Base-by-base conservation (phyloP, 2,113 vertebrate species). In the Macquaria ambigua region DNA sequence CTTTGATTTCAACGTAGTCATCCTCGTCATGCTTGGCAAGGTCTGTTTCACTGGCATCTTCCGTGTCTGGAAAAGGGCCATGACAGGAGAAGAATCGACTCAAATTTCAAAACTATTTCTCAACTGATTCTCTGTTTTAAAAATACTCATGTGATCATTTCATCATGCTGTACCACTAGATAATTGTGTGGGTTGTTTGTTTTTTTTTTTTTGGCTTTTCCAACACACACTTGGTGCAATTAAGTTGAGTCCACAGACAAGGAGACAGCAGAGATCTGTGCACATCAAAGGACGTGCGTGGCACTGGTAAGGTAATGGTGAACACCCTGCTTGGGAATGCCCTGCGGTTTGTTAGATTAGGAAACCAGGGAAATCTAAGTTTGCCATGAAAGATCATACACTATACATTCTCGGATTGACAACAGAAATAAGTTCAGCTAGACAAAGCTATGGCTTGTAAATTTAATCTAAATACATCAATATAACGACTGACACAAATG, bases 21-120 rank as follows among this genome's bases (percentile, higher is more conserved):
- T 98, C 97, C 62, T 98, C 98, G 34, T 99, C 97, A 0, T 99
- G 98, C 84, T 99, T 99, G 68, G 98, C 98, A 84, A 99, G 92
- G 87, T 99, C 98, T 0, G 98, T 99, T 90, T 99, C 98, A 74
- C 98, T 99, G 84, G 98, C 98, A 95, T 99, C 98, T 92, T 99
- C 98, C 0, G 98, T 99, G 92, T 99, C 98, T 99, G 87, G 62
- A 77, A 0, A 80, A 0, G 85, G 34, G 34, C 1, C 3, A 89
- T 8, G 50, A 66, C n/a, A 84, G 58, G 20, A 66, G 1, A 55
- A 34, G 25, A 63, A 43, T 8, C 0, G 1, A 25, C 4, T 75
- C 25, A 43, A 1, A 48, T 41, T 23, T 72, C 25, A 50, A 8
- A 56, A 61, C n/a, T 31, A 3, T 23, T 25, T 69, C 34, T 0